Base-by-base conservation (phyloP, 2,113 vertebrate genomes). In the Phaethon lepturus region DNA sequence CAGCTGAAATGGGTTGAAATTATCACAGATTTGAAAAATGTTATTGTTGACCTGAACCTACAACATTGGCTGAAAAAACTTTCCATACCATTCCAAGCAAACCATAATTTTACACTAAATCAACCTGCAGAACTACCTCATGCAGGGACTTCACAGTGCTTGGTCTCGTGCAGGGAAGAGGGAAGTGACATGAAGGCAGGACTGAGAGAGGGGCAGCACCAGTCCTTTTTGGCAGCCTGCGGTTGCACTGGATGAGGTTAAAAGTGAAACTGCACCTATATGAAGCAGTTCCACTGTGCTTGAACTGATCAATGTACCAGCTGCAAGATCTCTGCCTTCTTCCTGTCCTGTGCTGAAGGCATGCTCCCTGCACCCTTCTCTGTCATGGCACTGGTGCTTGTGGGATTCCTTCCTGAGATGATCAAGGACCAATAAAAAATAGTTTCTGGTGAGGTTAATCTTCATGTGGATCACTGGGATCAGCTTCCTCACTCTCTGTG, bases 81-180 rank as follows among this genome's bases (percentile, higher is more conserved):
- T 38, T 38, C 38, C 38, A 38, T 59, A 69, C 8, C 11, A 13
- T 91, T 69, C 25, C 22, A 77, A 44, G 58, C 19, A 71, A 91
- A 50, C 25, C 17, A 14, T 33, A 42, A 10, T 44, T 91, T 71
- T 77, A 56, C 49, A 22, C 16, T 63, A 23, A 62, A 1, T 31
- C 25, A 50, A 7, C 17, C 13, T 42, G 40, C n/a, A 44, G 58
- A 72, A 44, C 29, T 71, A 71, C 64, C 56, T 63, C 29, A 22
- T 0, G 2, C 5, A 18, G 20, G 63, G 42, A 15, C 42, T 77
- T 69, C 17, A 42, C 42, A 42, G 6, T 0, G 0, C 29, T 69
- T 59, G 50, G 24, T 26, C 25, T 59, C 59, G 31, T 38, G 33
- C 13, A 31, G 64, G 64, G 73, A 63, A 29, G 18, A 35, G 56